A percentile compares a stretch with the other conserved stretches of the same genome.
phyloP scores from a whole-genome alignment of 2,113 vertebrate species.

The Sapajus apella region DNA sequence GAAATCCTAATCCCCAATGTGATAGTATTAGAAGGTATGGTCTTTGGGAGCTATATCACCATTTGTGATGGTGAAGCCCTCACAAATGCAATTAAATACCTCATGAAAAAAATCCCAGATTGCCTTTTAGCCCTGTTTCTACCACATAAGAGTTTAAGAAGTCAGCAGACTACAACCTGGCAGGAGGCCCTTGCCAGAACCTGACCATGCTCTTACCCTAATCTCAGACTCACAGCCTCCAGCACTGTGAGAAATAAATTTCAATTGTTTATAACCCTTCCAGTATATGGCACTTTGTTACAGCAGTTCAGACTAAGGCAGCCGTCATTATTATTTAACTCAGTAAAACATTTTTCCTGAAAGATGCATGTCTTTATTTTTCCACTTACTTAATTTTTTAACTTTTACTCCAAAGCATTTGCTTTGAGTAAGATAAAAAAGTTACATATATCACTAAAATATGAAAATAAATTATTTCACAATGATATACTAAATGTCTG shows the following conservation, averaged over 20 bases:
- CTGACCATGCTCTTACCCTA: not conserved
- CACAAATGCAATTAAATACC: not conserved
- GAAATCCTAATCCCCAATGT: not conserved
- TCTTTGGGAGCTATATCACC: not conserved
- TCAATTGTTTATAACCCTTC: not conserved
- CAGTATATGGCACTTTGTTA: not conserved
- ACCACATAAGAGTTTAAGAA: not conserved
- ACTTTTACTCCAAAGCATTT: slow-evolving; percentile 67
- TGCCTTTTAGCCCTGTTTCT: not conserved
- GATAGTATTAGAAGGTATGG: not conserved
- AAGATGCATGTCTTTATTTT: slow-evolving; percentile 71
- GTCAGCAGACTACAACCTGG: no score
- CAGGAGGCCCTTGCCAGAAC: not conserved
- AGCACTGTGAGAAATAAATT: not conserved
- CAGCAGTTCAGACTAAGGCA: not conserved
- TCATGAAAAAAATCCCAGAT: not conserved
- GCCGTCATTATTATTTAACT: not conserved
- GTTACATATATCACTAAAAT: slow-evolving; percentile 73
- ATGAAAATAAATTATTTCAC: slow-evolving; percentile 74
- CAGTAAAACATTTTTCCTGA: not conserved
- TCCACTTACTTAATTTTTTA: slow-evolving; percentile 78
- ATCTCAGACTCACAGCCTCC: not conserved
- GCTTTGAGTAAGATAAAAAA: slow-evolving; percentile 72
- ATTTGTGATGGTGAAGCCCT: not conserved
- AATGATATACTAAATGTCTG: slow-evolving; percentile 30